phyloP scores from a whole-genome alignment of 2,888 invertebrate genomes.

The Dastarcus helophoroides region DNA sequence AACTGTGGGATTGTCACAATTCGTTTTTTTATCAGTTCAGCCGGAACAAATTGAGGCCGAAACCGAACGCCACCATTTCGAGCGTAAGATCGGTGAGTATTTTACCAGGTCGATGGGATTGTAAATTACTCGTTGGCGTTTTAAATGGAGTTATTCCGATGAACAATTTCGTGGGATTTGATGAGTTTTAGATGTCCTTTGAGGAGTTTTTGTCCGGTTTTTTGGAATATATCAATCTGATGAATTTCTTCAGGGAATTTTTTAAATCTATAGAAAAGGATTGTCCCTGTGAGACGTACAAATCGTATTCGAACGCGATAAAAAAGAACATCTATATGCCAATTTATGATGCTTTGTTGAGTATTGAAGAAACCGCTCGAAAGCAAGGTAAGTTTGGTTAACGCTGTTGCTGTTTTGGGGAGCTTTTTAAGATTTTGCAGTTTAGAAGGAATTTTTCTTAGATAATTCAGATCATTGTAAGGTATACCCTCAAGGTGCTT shows the following conservation, averaged over 20 bases:
- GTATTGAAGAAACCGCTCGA: constrained; percentile 26
- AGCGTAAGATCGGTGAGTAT: constrained; percentile 29
- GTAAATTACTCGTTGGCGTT: background rate
- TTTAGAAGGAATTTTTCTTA: too few species aligned
- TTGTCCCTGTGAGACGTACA: constrained; percentile 25
- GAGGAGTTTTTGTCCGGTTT: constrained; percentile 25
- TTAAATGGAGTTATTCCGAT: too few species aligned
- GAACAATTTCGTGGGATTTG: too few species aligned
- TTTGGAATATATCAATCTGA: constrained; percentile 27
- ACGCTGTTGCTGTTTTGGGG: too few species aligned
- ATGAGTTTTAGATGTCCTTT: constrained; percentile 4
- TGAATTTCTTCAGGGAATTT: constrained; percentile 28
- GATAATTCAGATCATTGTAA: too few species aligned
- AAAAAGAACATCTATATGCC: constrained; percentile 24
- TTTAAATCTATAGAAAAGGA: constrained; percentile 16
- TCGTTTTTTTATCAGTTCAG: constrained; percentile 26
- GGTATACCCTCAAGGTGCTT: too few species aligned
- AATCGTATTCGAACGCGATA: constrained; percentile 25
- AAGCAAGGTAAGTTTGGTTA: constrained; percentile 31
- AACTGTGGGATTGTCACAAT: constrained; percentile 26
- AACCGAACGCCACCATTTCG: constrained; percentile 27
- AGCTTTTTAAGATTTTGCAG: too few species aligned
- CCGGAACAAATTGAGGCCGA: constrained; percentile 24
- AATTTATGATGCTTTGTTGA: constrained; percentile 22
- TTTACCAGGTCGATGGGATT: too few species aligned